Evolutionary conservation across 1,140 invertebrate genomes (phyloP), one percentile per base, ranked within the genome.

Genomic region (Drosophila sulfurigaster): DNA sequence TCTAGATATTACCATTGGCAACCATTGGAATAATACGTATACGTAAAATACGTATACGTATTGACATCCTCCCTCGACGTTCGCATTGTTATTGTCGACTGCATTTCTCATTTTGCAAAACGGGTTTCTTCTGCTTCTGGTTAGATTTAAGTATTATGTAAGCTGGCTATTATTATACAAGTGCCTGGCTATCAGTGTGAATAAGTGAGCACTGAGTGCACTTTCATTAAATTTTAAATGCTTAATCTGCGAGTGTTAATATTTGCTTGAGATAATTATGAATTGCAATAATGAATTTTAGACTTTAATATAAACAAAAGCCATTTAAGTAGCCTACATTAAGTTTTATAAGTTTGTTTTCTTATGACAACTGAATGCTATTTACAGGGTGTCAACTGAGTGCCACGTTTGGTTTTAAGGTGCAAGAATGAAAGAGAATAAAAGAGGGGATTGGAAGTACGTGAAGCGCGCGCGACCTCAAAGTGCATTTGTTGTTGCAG

Each of bases 401-500:
- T 13, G 35, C 10, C 35, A 10, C 10, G 10, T 38, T 38, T 38
- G 52, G 66, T 54, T 52, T 20, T 64, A 70, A 65, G 62, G 49
- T 28, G 43, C 20, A 30, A 74, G 71, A 76, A 71, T 51, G 69
- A 65, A 64, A 72, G 25, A 51, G 20, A 58, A 59, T 59, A 52
- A 54, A 30, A 15, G 46, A 32, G 35, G 20, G 76, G 71, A 63
- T 81, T 81, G 76, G 48, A 74, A 82, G 65, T 63, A 65, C 78
- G 51, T 71, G 52, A 76, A 70, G 64, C 70, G 58, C 70, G 58
- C 70, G 83, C 78, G 78, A 83, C 85, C 85, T 85, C 85, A 89
- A 89, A 85, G 85, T 75, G 75, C 75, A 75, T 89, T 81, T 76
- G 78, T 75, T 85, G 78, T 81, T 79, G 75, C 70, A 81, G 28